These are phyloP conservation scores for Marasmarcha lunaedactyla DNA, from an alignment of 2,888 invertebrate genomes.

Conservation along the genomic window DNA sequence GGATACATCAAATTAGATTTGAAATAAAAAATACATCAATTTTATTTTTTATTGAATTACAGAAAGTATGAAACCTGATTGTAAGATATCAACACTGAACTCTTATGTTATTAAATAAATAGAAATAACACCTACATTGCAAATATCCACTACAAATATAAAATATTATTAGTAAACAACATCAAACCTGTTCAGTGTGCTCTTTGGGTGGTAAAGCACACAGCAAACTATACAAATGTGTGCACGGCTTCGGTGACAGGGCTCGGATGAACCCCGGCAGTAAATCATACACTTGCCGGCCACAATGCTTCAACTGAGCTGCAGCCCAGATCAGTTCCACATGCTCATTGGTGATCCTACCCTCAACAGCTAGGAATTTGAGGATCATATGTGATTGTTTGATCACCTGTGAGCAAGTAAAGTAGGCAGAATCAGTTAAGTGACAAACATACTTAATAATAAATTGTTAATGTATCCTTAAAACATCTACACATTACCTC, in stretches of 20 bases:
- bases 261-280: conserved; percentile 91
- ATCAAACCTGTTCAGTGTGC: conserved; percentile 89
- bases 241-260: conserved; percentile 87
- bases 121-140: too few species aligned
- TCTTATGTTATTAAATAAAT: too few species aligned
- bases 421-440: neutral
- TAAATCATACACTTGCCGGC: conserved; percentile 92
- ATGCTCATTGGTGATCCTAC: conserved; percentile 89
- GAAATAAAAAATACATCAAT: too few species aligned
- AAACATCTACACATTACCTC: conserved; percentile 76
- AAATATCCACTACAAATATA: too few species aligned
- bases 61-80: too few species aligned
- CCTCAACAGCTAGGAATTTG: conserved; percentile 93
- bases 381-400: conserved; percentile 95
- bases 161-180: too few species aligned
- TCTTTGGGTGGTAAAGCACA: conserved; percentile 90
- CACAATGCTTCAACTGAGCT: conserved; percentile 94
- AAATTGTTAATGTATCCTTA: neutral
- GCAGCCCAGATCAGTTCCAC: conserved; percentile 95
- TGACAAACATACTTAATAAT: neutral
- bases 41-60: too few species aligned
- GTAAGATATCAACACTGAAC: too few species aligned
- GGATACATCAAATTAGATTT: too few species aligned
- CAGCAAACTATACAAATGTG: conserved; percentile 89
- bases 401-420: conserved; percentile 73